Base-by-base conservation (phyloP, 2,113 vertebrate genomes). In the Rynchops niger region DNA sequence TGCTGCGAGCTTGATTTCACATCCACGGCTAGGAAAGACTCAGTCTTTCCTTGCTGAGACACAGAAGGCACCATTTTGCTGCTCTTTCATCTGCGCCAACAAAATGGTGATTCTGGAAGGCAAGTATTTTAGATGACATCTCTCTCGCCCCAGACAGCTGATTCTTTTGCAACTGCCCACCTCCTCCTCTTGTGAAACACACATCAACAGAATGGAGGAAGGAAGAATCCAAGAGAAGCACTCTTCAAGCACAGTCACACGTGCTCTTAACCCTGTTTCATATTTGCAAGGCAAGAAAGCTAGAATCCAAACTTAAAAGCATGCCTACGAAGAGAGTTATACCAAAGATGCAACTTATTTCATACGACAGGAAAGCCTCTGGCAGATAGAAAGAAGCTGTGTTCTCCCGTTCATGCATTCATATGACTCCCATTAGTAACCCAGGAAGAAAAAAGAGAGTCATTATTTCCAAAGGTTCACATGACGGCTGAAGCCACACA, bases 81-180 rank as follows among this genome's bases (percentile, higher is more conserved):
- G 77, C 58, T 58, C 34, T 16, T 82, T 47, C n/a, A 82, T 30
- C 45, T 59, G 47, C 0, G 2, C 18, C 62, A 95, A 82, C 76
- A 95, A 97, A 97, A 97, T 77, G 84, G 85, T 76, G 84, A 88
- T 79, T 89, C 69, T 93, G 81, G 40, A 94, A 93, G 40, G 47
- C 65, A 81, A 5, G 0, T 30, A 71, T 79, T 92, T 82, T 47
- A 84, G 58, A 93, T 50, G 69, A 62, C 45, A 59, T 29, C 53
- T 87, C 85, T 81, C 56, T 76, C 65, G 83, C 22, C 30, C 70
- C 69, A 38, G n/a, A 71, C 30, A 72, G 56, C 49, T 83, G 73
- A 82, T 86, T 50, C 47, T 79, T 86, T 88, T 91, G 53, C 56
- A 78, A 62, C 53, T 77, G 43, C 74, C 76, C 38, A 78, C 67